Evolutionary conservation across 2,888 invertebrate genomes (phyloP).

Genomic region (Diarsia rubi): DNA sequence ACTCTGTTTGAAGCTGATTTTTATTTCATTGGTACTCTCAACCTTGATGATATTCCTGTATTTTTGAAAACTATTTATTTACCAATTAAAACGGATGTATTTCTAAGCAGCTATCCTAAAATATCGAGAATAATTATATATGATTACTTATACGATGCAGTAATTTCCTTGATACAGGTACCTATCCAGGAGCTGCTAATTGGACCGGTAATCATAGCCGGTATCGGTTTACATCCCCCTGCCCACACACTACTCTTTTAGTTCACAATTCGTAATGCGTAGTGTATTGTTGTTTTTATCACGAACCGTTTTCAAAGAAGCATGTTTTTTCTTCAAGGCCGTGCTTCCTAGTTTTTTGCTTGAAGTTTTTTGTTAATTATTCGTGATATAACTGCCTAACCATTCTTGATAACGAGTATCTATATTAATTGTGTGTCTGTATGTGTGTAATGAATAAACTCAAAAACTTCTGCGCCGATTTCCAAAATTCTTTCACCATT

Average conservation of each 20-base stretch:
- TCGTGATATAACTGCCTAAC: slow-evolving; percentile 22
- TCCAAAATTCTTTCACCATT: no score
- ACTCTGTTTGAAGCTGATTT: neutral
- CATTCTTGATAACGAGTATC: slow-evolving; percentile 25
- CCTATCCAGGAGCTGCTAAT: slow-evolving; percentile 23
- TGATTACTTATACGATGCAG: neutral
- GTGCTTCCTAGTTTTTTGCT: slow-evolving; percentile 42
- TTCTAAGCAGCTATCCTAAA: neutral
- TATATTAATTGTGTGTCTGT: slow-evolving; percentile 14
- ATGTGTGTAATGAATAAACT: no score
- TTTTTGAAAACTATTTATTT: neutral
- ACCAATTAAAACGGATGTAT: slow-evolving; percentile 7
- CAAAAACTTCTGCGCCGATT: no score
- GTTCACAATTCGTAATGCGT: neutral
- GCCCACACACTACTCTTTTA: neutral
- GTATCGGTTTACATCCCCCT: neutral
- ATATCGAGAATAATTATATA: slow-evolving; percentile 4
- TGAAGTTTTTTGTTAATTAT: slow-evolving; percentile 41
- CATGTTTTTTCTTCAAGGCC: slow-evolving; percentile 42
- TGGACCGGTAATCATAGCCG: neutral
- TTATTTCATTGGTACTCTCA: neutral
- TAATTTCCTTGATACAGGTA: slow-evolving; percentile 7
- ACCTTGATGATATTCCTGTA: neutral
- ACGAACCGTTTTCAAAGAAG: slow-evolving; percentile 33
- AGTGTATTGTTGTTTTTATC: slow-evolving; percentile 32